These are phyloP conservation scores for Gila robusta DNA, from an alignment of 2,797 vertebrate genomes.

Conservation along the genomic window DNA sequence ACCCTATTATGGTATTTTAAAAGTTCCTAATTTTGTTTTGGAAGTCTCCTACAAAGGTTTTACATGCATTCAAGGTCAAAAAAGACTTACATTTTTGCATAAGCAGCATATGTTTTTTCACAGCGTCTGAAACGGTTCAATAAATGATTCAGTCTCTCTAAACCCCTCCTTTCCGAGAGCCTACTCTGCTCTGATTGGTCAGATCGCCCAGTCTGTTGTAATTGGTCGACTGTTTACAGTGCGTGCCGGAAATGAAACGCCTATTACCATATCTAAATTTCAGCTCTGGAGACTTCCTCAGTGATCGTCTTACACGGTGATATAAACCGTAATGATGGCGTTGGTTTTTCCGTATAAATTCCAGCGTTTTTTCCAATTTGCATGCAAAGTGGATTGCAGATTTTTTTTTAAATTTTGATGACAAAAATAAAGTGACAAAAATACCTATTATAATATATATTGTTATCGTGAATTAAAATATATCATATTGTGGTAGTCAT, in stretches of 20 bases:
- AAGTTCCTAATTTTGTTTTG: background rate
- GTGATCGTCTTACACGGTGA: no score
- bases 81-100: background rate
- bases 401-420: background rate
- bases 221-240: no score
- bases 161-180: background rate
- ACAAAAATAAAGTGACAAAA: background rate
- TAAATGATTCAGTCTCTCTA: background rate
- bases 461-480: background rate
- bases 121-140: background rate
- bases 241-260: no score
- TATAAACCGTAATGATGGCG: no score
- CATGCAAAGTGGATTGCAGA: no score
- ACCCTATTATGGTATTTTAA: background rate
- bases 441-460: background rate
- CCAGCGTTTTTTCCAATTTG: no score
- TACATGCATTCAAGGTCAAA: background rate
- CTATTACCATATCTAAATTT: no score
- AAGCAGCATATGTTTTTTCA: background rate
- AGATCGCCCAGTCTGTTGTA: no score
- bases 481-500: background rate
- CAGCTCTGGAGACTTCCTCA: no score
- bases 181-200: background rate
- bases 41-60: background rate
- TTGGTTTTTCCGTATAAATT: no score